Conservation (phyloP, 2,888 invertebrate species). For the Synergus umbraculus region DNA sequence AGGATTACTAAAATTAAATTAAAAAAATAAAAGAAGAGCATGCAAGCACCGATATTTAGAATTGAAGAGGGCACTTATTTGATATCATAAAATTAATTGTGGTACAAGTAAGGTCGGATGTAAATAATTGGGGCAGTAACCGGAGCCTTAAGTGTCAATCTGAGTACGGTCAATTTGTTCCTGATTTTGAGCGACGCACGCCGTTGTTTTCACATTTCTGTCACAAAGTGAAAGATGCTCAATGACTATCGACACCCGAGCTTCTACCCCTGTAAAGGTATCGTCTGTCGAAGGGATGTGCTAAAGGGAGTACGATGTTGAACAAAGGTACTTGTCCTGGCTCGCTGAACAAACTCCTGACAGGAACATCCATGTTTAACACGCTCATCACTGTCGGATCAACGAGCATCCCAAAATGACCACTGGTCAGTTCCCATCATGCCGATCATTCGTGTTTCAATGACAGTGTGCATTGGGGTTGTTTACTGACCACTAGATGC, state of each 20-base stretch:
- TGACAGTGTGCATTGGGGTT: slow-evolving; percentile 53
- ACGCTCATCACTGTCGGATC: slow-evolving; percentile 54
- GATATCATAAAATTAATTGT: too few species aligned
- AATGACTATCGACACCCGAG: background rate
- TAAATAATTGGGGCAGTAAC: background rate
- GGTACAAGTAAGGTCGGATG: too few species aligned
- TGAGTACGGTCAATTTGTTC: background rate
- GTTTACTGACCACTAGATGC: slow-evolving; percentile 60
- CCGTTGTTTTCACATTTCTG: slow-evolving; percentile 11
- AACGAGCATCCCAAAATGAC: slow-evolving; percentile 66
- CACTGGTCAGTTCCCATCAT: slow-evolving; percentile 68
- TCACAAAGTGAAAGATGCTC: background rate
- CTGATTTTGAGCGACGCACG: background rate
- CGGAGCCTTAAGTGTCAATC: background rate
- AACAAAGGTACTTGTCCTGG: slow-evolving; percentile 1
- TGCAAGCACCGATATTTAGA: too few species aligned
- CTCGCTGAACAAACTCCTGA: slow-evolving; percentile 4
- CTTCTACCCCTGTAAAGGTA: background rate
- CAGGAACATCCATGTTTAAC: slow-evolving; percentile 51
- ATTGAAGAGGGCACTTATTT: too few species aligned
- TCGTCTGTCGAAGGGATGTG: background rate
- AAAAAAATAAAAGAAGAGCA: too few species aligned
- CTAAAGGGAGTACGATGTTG: background rate
- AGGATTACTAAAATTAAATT: too few species aligned
- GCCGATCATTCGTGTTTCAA: slow-evolving; percentile 44